phyloP scores from a whole-genome alignment of 2,888 invertebrate genomes.

The Andricus quercusramuli region DNA sequence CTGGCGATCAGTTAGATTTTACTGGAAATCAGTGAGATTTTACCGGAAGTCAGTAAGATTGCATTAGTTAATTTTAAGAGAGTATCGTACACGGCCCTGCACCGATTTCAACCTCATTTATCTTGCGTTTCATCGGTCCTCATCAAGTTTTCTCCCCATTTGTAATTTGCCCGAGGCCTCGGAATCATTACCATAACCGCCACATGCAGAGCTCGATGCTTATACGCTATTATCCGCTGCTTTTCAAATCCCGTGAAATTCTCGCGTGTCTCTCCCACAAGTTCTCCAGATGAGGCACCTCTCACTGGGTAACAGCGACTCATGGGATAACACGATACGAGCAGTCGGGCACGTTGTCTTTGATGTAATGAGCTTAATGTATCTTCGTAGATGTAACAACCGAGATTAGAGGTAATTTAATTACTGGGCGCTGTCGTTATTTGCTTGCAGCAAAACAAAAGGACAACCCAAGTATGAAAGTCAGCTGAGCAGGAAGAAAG shows the following conservation, averaged over 20 bases:
- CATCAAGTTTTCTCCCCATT: slow-evolving; percentile 40
- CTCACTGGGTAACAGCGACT: slow-evolving; percentile 54
- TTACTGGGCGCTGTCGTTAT: slow-evolving; percentile 55
- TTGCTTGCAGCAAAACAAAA: slow-evolving; percentile 42
- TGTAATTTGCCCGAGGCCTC: slow-evolving; percentile 25
- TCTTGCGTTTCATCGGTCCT: slow-evolving; percentile 32
- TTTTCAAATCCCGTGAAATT: slow-evolving; percentile 41
- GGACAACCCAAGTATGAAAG: slow-evolving; percentile 36
- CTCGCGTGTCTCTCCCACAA: slow-evolving; percentile 34
- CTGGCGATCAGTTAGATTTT: too few relatives aligned
- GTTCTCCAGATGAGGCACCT: slow-evolving; percentile 29
- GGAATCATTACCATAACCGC: slow-evolving; percentile 29
- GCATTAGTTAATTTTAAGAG: too few relatives aligned
- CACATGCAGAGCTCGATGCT: slow-evolving; percentile 34
- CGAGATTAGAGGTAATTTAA: slow-evolving; percentile 58
- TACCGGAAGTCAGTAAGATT: too few relatives aligned
- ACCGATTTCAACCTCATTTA: slow-evolving; percentile 30
- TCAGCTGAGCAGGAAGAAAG: slow-evolving; percentile 43
- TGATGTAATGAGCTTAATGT: slow-evolving; percentile 62
- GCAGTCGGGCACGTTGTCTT: slow-evolving; percentile 50
- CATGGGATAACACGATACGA: slow-evolving; percentile 54
- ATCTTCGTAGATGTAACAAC: slow-evolving; percentile 56
- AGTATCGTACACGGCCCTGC: not conserved
- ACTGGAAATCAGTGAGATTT: too few relatives aligned
- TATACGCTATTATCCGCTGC: slow-evolving; percentile 34